Evolutionary conservation across 2,113 vertebrate genomes (phyloP), one percentile per base, ranked within the genome.

Genomic region (Nothoprocta perdicaria): DNA sequence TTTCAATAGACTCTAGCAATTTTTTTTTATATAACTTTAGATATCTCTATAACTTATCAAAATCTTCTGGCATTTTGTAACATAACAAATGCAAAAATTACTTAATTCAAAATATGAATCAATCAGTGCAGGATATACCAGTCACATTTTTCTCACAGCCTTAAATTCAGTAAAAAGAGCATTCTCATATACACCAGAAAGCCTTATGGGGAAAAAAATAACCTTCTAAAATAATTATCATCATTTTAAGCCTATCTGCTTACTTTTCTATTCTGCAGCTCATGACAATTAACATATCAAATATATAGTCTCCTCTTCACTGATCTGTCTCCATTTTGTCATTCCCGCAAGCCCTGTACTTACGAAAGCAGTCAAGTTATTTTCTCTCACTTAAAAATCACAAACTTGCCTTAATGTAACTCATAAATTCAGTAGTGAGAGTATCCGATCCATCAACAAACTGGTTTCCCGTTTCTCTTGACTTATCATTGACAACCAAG

Each of bases 381-480:
- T 60, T 55, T 40, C 38, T 14, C 82, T 22, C 43, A 21, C 5
- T 89, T 62, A 67, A 85, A 68, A 71, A 65, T 69, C 18, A 66
- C n/a, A 90, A 68, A 90, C 98, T 98, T 98, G 95, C 99, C 99
- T 99, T 98, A 87, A 98, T 98, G 94, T 98, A 99, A 96, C 95
- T 98, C 94, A 98, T 92, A 78, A 99, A 99, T 85, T 97, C 97
- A 3, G 97, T 77, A 92, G 95, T 98, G 58, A 98, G 98, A 43
- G 94, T 76, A 43, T 98, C 96, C 6, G 97, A 92, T 88, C 97
- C 97, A 86, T 96, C 97, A 50, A 55, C 86, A 86, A 98, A 97
- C 58, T 97, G 96, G 35, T 97, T 97, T 95, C 93, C 96, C 73
- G 96, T 97, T 93, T 98, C 97, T 96, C 86, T 97, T 62, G 98